phyloP scores from a whole-genome alignment of 2,888 invertebrate species.

The Chironomus tentans region DNA sequence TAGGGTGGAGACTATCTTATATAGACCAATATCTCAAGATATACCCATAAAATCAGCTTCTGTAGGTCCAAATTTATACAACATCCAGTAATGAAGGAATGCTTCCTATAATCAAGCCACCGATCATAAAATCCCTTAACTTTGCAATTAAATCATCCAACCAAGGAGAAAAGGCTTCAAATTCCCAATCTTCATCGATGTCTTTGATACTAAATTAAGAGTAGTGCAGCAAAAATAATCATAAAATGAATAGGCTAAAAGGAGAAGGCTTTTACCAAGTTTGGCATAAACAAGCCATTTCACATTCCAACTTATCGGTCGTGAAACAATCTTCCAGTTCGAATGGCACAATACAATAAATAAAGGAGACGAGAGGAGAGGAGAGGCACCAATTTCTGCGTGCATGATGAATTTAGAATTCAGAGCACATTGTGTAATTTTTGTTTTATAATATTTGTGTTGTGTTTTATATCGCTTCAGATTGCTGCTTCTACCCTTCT shows the following conservation, averaged over 20 bases:
- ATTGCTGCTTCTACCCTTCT: not conserved
- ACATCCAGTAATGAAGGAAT: no score
- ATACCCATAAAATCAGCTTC: no score
- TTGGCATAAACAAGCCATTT: conserved; percentile 21
- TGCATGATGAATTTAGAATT: conserved; percentile 26
- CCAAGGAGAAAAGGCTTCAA: no score
- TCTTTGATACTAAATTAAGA: no score
- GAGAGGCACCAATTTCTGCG: not conserved
- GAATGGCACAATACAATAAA: not conserved
- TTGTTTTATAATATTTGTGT: not conserved
- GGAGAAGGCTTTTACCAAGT: not conserved
- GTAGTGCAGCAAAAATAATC: not conserved
- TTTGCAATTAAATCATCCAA: no score
- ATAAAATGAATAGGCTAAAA: not conserved
- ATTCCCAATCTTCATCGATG: no score
- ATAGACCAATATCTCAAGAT: no score
- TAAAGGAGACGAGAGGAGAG: not conserved
- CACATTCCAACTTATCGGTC: conserved; percentile 24
- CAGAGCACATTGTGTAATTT: conserved; percentile 23
- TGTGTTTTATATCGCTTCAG: not conserved
- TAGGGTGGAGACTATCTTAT: no score
- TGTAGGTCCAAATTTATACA: no score
- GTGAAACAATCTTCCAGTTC: conserved; percentile 3
- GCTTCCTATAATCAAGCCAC: no score
- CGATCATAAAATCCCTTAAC: no score